Conservation (phyloP, 1,140 invertebrate species). For the Macrotrachela quadricornifera region DNA sequence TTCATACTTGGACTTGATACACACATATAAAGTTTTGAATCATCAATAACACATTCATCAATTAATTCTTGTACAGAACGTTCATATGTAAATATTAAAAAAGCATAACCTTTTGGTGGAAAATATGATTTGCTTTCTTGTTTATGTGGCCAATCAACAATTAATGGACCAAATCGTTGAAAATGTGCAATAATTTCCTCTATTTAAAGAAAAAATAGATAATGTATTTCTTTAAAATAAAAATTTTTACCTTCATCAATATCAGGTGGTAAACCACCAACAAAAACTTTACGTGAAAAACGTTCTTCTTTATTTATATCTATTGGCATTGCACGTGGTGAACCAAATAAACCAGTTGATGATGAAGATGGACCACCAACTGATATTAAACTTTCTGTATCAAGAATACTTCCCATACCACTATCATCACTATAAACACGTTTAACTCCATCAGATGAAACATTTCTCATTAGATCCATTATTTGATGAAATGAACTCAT, state of each 20-base stretch:
- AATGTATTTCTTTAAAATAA: not conserved
- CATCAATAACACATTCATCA: conserved; percentile 87
- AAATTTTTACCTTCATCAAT: conserved; percentile 64
- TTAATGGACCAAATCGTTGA: conserved; percentile 75
- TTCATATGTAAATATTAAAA: conserved; percentile 61
- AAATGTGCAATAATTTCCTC: conserved; percentile 96
- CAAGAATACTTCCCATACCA: too few relatives aligned
- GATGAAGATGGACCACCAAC: too few relatives aligned
- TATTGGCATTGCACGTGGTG: too few relatives aligned
- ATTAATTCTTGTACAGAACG: conserved; percentile 85
- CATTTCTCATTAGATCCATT: too few relatives aligned
- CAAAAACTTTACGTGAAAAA: conserved; percentile 91
- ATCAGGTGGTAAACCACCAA: conserved; percentile 87
- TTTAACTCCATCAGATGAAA: too few relatives aligned
- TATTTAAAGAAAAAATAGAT: conserved; percentile 30
- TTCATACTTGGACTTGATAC: conserved; percentile 95
- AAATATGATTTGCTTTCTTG: conserved; percentile 97
- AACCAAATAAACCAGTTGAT: too few relatives aligned
- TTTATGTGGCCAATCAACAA: conserved; percentile 98
- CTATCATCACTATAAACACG: too few relatives aligned
- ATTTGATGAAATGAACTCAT: too few relatives aligned
- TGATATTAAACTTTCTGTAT: too few relatives aligned
- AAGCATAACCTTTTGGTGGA: conserved; percentile 73
- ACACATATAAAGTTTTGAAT: conserved; percentile 88
- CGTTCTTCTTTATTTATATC: conserved; percentile 43